Evolutionary conservation across 2,113 vertebrate genomes (phyloP).

Genomic region (Gobius niger): DNA sequence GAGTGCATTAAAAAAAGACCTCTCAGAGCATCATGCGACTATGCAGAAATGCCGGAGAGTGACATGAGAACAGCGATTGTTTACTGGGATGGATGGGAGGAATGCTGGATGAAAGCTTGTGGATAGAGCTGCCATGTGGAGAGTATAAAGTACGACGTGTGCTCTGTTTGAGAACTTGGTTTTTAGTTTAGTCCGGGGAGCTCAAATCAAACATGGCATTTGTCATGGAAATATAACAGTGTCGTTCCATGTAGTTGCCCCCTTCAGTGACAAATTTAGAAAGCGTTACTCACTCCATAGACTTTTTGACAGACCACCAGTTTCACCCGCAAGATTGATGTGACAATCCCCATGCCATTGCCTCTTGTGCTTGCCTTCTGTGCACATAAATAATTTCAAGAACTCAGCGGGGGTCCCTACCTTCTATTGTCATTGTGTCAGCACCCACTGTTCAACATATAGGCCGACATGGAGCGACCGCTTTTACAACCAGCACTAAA

Average conservation of each 20-base stretch:
- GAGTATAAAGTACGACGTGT: conserved; percentile 17
- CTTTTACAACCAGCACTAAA: conserved; percentile 44
- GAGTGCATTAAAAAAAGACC: conserved; percentile 44
- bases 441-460: conserved; percentile 37
- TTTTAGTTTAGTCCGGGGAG: conserved; percentile 21
- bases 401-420: conserved; percentile 37
- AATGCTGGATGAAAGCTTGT: conserved; percentile 31
- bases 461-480: conserved; percentile 30
- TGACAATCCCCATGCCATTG: not conserved
- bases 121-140: conserved; percentile 27
- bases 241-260: conserved; percentile 13
- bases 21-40: conserved; percentile 37
- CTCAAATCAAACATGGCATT: conserved; percentile 30
- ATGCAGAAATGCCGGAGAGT: conserved; percentile 39
- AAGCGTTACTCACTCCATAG: conserved; percentile 5
- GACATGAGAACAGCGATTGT: conserved; percentile 44
- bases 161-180: conserved; percentile 29
- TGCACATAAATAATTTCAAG: conserved; percentile 24
- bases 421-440: conserved; percentile 49
- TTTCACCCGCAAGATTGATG: conserved; percentile 14
- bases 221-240: conserved; percentile 36
- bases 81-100: conserved; percentile 29
- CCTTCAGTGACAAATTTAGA: conserved; percentile 8
- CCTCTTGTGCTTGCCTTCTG: conserved; percentile 20
- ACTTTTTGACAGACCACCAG: not conserved